These are phyloP conservation scores for Acronicta aceris DNA, from an alignment of 2,888 invertebrate genomes.

Conservation along the genomic window DNA sequence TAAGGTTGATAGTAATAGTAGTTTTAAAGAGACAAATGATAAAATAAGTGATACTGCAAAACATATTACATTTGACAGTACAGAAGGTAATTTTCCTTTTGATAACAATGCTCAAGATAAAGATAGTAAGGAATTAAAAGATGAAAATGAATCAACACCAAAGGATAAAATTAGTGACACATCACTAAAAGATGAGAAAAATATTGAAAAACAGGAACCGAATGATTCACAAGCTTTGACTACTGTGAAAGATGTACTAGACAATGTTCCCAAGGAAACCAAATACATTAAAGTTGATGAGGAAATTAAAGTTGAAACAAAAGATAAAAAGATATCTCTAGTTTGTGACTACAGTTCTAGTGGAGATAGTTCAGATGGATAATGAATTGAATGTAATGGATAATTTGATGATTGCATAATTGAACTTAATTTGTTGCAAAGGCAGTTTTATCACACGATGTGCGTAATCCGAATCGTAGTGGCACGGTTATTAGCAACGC, in stretches of 20 bases:
- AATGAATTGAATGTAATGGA: too few relatives aligned
- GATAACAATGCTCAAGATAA: background rate
- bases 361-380: conserved; percentile 71
- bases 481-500: too few relatives aligned
- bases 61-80: conserved; percentile 8
- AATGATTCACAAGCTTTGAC: background rate
- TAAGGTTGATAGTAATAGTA: conserved; percentile 49
- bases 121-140: background rate
- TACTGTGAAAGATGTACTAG: conserved; percentile 7
- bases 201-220: background rate
- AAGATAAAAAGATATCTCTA: conserved; percentile 63
- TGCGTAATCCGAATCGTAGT: too few relatives aligned
- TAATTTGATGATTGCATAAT: background rate
- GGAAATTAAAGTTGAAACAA: conserved; percentile 10
- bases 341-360: conserved; percentile 82
- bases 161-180: background rate
- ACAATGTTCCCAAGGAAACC: conserved; percentile 16
- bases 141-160: background rate
- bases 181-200: background rate
- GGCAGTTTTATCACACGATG: too few relatives aligned
- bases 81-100: background rate
- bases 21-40: conserved; percentile 15
- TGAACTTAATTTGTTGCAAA: conserved; percentile 12
- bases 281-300: conserved; percentile 22
- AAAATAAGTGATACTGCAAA: conserved; percentile 6